phyloP scores from a whole-genome alignment of 2,797 vertebrate species.

The Clarias pachynema region DNA sequence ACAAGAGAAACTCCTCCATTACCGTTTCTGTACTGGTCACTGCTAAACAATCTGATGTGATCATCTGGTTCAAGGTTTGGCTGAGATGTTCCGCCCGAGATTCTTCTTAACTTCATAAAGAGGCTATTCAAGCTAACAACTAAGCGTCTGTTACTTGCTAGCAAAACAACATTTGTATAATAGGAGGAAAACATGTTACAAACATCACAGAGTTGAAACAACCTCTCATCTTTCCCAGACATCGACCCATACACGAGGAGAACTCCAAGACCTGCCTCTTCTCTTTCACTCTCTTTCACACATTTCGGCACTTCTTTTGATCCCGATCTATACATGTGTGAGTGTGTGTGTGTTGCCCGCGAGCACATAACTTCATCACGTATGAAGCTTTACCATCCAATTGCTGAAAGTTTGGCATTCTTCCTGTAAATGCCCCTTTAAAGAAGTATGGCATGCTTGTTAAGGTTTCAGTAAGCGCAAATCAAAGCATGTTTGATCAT shows the following conservation, averaged over 20 bases:
- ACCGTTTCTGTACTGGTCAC: not conserved
- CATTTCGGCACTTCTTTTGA: conserved; percentile 20
- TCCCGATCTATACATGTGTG: not conserved
- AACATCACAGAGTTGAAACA: conserved; percentile 29
- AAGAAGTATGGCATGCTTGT: conserved; percentile 20
- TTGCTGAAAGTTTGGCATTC: conserved; percentile 46
- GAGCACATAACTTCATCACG: conserved; percentile 16
- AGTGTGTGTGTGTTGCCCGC: conserved; percentile 6
- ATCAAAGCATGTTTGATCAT: conserved; percentile 39
- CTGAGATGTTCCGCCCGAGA: no score
- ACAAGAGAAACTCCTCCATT: not conserved
- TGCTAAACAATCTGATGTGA: not conserved
- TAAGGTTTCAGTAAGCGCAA: conserved; percentile 36
- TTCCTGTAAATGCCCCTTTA: conserved; percentile 42
- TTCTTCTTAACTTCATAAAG: not conserved
- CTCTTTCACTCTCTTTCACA: not conserved
- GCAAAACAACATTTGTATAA: not conserved
- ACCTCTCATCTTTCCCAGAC: conserved; percentile 33
- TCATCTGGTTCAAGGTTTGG: no score
- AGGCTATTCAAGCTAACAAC: not conserved
- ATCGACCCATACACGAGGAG: conserved; percentile 14
- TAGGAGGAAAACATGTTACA: not conserved
- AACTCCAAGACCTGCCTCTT: conserved; percentile 23
- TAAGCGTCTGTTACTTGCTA: not conserved
- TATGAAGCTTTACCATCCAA: conserved; percentile 44